Conservation (phyloP, 2,797 vertebrate genomes). For the Champsocephalus esox region DNA sequence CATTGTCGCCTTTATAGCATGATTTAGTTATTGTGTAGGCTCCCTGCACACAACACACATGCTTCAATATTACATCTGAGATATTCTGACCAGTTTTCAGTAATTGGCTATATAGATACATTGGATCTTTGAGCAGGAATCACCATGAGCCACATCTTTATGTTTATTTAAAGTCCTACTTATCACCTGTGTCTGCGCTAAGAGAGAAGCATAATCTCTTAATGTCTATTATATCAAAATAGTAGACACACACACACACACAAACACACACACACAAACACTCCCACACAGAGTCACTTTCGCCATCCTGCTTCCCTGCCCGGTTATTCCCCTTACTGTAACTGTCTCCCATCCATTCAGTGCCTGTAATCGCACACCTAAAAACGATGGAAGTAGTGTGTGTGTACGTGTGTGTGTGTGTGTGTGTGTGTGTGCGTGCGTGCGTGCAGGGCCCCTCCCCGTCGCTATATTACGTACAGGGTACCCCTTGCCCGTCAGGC, state of each 20-base stretch:
- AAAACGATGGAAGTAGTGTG: slow-evolving; percentile 29
- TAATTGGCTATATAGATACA: not conserved
- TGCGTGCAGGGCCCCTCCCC: no score
- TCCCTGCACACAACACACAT: not conserved
- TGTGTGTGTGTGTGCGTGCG: not conserved
- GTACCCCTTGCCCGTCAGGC: no score
- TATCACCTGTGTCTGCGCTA: no score
- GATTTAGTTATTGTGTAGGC: not conserved
- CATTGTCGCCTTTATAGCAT: slow-evolving; percentile 8
- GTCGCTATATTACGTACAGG: no score
- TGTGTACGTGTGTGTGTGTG: slow-evolving; percentile 12
- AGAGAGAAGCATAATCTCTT: not conserved
- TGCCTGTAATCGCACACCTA: slow-evolving; percentile 42
- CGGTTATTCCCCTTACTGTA: not conserved
- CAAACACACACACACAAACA: no score
- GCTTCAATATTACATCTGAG: not conserved
- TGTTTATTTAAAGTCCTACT: no score
- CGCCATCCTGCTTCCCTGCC: slow-evolving; percentile 2
- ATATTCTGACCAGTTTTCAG: slow-evolving; percentile 12
- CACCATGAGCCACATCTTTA: not conserved
- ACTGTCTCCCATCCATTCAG: slow-evolving; percentile 25
- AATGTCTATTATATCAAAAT: not conserved
- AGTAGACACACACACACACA: no score
- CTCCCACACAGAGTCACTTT: not conserved
- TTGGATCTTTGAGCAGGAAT: not conserved